phyloP scores from a whole-genome alignment of 2,888 invertebrate species.

The Bombylius major region DNA sequence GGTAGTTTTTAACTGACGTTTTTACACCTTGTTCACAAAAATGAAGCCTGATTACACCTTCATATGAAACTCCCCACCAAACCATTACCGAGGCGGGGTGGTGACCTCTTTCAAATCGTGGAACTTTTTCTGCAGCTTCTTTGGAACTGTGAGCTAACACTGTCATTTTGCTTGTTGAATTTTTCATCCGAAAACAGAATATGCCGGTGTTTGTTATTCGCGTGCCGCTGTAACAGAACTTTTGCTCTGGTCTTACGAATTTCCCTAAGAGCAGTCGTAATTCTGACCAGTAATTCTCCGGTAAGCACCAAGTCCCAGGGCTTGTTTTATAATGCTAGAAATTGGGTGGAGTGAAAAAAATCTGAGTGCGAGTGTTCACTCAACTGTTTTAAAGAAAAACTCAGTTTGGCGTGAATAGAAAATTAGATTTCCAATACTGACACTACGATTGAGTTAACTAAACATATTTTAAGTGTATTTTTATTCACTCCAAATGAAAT shows the following conservation, averaged over 20 bases:
- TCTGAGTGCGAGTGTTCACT: too few relatives aligned
- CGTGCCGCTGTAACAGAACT: background rate
- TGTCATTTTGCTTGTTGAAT: conserved; percentile 15
- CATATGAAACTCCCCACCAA: conserved; percentile 16
- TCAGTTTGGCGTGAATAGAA: too few relatives aligned
- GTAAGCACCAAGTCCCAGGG: background rate
- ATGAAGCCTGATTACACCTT: conserved; percentile 15
- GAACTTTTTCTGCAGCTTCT: background rate
- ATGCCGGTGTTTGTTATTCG: background rate
- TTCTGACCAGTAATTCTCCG: background rate
- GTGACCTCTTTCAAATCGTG: background rate
- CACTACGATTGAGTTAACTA: too few relatives aligned
- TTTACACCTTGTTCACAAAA: conserved; percentile 16
- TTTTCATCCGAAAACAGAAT: conserved; percentile 16
- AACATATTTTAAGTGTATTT: too few relatives aligned
- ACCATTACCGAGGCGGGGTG: conserved; percentile 14
- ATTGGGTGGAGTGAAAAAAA: too few relatives aligned
- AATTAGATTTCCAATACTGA: too few relatives aligned
- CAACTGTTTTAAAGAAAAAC: too few relatives aligned
- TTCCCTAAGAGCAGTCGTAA: too few relatives aligned
- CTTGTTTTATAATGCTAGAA: background rate
- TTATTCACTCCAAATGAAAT: too few relatives aligned
- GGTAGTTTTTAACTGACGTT: conserved; percentile 13
- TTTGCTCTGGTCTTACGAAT: too few relatives aligned
- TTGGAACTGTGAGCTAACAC: conserved; percentile 10